Base-by-base conservation (phyloP, 2,888 invertebrate genomes). In the Rotaria macrura region DNA sequence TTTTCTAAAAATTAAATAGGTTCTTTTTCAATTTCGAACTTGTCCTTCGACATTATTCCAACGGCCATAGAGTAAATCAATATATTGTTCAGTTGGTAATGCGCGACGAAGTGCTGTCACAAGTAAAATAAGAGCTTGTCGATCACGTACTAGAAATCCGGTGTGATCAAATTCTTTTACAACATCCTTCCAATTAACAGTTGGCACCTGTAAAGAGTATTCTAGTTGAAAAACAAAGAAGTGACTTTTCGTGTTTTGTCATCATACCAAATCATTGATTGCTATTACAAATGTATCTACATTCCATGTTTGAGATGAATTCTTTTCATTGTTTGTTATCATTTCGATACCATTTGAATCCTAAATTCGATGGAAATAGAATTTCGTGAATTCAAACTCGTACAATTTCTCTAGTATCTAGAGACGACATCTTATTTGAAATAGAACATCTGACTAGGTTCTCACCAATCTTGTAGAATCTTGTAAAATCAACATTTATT, bases 11-110 rank as follows among this genome's bases (percentile, higher is more conserved):
- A n/a, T n/a, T 43, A 40, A 40, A 25, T 14, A 23, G 1, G 17
- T n/a, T 12, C 9, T 23, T 34, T 49, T 52, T 49, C 40, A 85
- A 40, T 23, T 54, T 85, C 84, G 87, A 88, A 92, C 92, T 90
- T 93, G 97, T 83, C 96, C 95, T 90, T 97, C 96, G 40, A 95
- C 93, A 91, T 96, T 95, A 87, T 94, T 94, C 98, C 98, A 99
- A 87, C 94, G 93, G 83, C 95, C 93, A 91, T 96, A 97, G 87
- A 96, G 92, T 88, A 94, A 93, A 54, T 86, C 86, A 83, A 86
- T 84, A 83, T 90, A 87, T 65, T 88, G 87, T 90, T 96, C 96
- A 40, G 96, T 94, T 0, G 97, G 97, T 88, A 92, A 92, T 49
- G 89, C 88, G 87, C 94, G 91, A 87, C 94, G 93, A 85, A 98